A percentile compares a stretch with the other conserved stretches of the same genome.
These are phyloP conservation scores for Drosophila sproati DNA, from an alignment of 1,140 invertebrate genomes.

Conservation along the genomic window DNA sequence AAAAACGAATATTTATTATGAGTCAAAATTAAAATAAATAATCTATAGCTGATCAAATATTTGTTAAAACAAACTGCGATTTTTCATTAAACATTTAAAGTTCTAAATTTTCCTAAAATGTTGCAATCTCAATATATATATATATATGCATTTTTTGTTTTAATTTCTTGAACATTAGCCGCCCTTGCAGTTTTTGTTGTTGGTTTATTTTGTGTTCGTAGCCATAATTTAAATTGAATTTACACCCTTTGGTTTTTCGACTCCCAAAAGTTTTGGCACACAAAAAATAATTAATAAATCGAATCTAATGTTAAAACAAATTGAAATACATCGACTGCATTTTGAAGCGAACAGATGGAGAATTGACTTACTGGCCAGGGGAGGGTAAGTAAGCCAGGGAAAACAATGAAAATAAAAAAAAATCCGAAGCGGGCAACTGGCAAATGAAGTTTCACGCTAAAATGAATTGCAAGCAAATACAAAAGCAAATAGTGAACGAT, in stretches of 20 bases:
- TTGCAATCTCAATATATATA: too few species aligned
- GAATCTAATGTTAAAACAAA: constrained; percentile 63
- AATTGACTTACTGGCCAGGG: constrained; percentile 12
- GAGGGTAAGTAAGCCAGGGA: neutral
- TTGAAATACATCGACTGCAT: constrained; percentile 70
- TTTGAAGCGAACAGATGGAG: constrained; percentile 47
- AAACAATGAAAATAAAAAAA: constrained; percentile 40
- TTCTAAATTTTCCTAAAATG: too few species aligned
- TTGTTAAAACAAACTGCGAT: too few species aligned
- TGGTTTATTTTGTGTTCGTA: neutral
- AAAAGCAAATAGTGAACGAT: constrained; percentile 66
- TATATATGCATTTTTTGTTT: neutral
- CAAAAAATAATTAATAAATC: constrained; percentile 80
- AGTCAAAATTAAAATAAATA: too few species aligned
- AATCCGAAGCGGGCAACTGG: constrained; percentile 31
- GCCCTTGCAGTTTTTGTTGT: neutral
- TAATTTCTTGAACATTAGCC: neutral
- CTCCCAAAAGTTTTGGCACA: constrained; percentile 35
- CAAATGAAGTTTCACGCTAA: constrained; percentile 68
- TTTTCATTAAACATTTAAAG: too few species aligned
- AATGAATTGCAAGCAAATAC: constrained; percentile 73
- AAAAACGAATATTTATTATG: too few species aligned
- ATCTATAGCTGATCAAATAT: too few species aligned
- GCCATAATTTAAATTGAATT: constrained; percentile 16
- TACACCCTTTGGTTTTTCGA: constrained; percentile 11